A percentile compares a stretch with the other conserved stretches of the same genome.
phyloP scores from a whole-genome alignment of 2,888 invertebrate genomes.

The Troides oblongomaculatus region DNA sequence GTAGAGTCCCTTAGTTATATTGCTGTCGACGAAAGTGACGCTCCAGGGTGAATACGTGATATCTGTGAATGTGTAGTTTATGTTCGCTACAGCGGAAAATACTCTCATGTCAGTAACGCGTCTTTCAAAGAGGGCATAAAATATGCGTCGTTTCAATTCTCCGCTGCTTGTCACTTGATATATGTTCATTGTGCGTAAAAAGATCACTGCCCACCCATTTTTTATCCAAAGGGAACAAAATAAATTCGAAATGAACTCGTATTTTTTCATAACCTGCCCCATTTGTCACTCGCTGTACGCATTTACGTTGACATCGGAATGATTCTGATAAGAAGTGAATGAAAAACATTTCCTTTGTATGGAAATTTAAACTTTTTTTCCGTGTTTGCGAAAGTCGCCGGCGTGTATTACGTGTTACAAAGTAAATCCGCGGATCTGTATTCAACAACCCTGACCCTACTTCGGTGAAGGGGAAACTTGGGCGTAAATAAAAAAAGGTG shows the following conservation, averaged over 20 bases:
- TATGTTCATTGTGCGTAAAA: slow-evolving; percentile 18
- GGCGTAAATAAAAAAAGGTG: slow-evolving; percentile 29
- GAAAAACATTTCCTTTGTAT: slow-evolving; percentile 7
- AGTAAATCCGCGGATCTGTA: slow-evolving; percentile 24
- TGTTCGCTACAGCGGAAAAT: slow-evolving; percentile 24
- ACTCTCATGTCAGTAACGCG: slow-evolving; percentile 19
- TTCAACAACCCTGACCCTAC: slow-evolving; percentile 25
- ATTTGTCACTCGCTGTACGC: slow-evolving; percentile 8
- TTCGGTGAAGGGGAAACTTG: slow-evolving; percentile 26
- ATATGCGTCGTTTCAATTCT: slow-evolving; percentile 17
- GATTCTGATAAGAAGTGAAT: slow-evolving; percentile 1
- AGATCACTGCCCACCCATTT: slow-evolving; percentile 4
- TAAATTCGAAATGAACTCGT: slow-evolving; percentile 9
- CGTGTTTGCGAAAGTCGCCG: slow-evolving; percentile 3
- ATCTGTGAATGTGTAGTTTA: slow-evolving; percentile 13
- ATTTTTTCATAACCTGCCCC: slow-evolving; percentile 17
- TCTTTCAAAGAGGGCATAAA: slow-evolving; percentile 16
- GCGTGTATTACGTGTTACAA: slow-evolving; percentile 21
- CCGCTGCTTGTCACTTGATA: slow-evolving; percentile 18
- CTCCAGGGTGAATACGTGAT: slow-evolving; percentile 25
- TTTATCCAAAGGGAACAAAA: background rate
- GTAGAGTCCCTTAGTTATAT: slow-evolving; percentile 19
- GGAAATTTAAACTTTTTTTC: background rate
- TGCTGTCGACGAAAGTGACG: slow-evolving; percentile 13
- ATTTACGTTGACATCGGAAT: slow-evolving; percentile 10